Conservation (phyloP, 2,797 vertebrate species). For the Graptemys geographica region DNA sequence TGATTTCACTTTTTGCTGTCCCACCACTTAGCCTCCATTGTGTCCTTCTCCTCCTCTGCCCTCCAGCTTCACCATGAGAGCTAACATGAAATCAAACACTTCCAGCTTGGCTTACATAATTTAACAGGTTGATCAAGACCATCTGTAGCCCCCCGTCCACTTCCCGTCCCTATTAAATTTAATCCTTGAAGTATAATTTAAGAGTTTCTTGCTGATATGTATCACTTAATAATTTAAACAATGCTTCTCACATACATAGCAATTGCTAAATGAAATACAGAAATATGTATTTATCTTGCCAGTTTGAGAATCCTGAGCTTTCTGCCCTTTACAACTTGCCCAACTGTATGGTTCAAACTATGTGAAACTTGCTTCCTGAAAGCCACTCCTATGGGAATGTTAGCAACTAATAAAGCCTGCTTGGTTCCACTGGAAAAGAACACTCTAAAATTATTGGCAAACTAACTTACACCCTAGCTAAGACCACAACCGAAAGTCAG, state of each 20-base stretch:
- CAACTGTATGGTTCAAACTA: not conserved
- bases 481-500: conserved; percentile 19
- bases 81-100: conserved; percentile 42
- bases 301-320: conserved; percentile 34
- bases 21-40: not conserved
- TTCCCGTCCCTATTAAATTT: conserved; percentile 48
- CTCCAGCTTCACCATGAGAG: conserved; percentile 29
- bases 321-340: conserved; percentile 30
- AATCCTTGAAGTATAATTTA: conserved; percentile 65
- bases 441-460: conserved; percentile 25
- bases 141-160: conserved; percentile 56
- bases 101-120: conserved; percentile 37
- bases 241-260: conserved; percentile 44
- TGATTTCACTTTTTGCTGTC: conserved; percentile 57
- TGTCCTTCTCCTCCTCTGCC: not conserved
- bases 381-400: conserved; percentile 29
- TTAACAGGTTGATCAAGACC: conserved; percentile 52
- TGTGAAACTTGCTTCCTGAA: conserved; percentile 50
- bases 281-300: conserved; percentile 57
- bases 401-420: not conserved
- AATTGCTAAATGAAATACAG: conserved; percentile 69
- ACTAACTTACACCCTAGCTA: conserved; percentile 18
- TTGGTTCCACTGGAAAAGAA: conserved; percentile 16
- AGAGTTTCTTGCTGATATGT: conserved; percentile 50
- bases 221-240: conserved; percentile 65